phyloP scores from a whole-genome alignment of 2,888 invertebrate species.

The Ophioninae sp. region DNA sequence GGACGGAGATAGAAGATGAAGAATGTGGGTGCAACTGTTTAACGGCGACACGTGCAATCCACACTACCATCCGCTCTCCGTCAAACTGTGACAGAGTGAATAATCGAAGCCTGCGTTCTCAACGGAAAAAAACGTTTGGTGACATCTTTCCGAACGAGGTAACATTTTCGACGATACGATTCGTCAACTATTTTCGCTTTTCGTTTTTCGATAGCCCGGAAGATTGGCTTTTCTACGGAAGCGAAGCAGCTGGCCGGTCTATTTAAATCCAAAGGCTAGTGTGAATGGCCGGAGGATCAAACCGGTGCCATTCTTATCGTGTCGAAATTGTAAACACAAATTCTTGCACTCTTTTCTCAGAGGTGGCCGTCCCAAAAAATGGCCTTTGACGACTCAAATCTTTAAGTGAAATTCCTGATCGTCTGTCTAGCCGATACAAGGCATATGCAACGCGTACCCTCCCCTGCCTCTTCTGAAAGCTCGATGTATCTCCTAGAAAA shows the following conservation, averaged over 20 bases:
- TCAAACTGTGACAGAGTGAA: neutral
- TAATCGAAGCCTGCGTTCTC: neutral
- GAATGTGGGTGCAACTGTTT: conserved; percentile 10
- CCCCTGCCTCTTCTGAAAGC: no score
- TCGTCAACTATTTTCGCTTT: neutral
- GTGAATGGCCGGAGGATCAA: conserved; percentile 1
- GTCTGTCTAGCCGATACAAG: no score
- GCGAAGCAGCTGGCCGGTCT: neutral
- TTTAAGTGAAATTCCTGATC: no score
- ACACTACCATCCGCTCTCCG: neutral
- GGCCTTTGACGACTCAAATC: no score
- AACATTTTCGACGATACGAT: neutral
- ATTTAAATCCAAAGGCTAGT: neutral
- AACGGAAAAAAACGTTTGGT: neutral
- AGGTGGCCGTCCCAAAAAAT: no score
- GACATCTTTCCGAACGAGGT: neutral
- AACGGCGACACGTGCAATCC: neutral
- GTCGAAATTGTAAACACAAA: neutral
- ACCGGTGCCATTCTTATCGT: neutral
- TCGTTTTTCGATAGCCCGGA: neutral
- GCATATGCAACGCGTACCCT: no score
- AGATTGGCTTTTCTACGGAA: neutral
- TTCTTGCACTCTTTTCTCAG: neutral
- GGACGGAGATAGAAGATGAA: neutral
- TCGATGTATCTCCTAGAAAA: no score